A percentile compares a stretch with the other conserved stretches of the same genome.
phyloP scores from a whole-genome alignment of 2,888 invertebrate genomes.

The Platerodrilus igneus region DNA sequence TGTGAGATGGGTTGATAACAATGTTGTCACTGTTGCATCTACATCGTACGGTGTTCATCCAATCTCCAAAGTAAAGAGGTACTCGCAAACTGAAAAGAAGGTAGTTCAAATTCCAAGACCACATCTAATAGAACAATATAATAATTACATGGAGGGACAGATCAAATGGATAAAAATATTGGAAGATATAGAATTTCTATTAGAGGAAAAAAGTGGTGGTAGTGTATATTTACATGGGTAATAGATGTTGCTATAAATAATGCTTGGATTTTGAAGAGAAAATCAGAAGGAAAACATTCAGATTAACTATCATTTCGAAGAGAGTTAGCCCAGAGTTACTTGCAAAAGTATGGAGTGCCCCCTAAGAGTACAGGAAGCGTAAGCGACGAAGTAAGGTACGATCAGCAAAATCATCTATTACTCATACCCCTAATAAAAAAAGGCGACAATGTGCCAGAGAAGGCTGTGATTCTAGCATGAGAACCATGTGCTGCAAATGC shows the following conservation, averaged over 20 bases:
- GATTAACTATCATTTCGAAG: conserved; percentile 20
- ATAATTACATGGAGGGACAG: conserved; percentile 20
- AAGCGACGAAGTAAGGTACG: too few species aligned
- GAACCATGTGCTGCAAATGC: conserved; percentile 11
- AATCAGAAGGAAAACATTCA: conserved; percentile 6
- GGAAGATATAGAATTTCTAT: conserved; percentile 28
- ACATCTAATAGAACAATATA: conserved; percentile 18
- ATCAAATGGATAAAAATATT: conserved; percentile 29
- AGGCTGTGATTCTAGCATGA: neutral
- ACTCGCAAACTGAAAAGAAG: conserved; percentile 25
- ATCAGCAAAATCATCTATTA: conserved; percentile 11
- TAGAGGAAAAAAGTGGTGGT: conserved; percentile 33
- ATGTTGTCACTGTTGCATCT: conserved; percentile 22
- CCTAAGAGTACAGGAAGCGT: conserved; percentile 11
- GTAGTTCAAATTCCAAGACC: conserved; percentile 15
- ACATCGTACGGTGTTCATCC: conserved; percentile 13
- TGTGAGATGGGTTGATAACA: too few species aligned
- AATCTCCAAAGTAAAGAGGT: conserved; percentile 14
- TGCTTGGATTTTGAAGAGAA: conserved; percentile 23
- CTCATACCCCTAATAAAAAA: conserved; percentile 7
- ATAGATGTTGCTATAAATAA: conserved; percentile 25
- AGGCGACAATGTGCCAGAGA: conserved; percentile 10
- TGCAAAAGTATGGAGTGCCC: conserved; percentile 13
- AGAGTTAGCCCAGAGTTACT: conserved; percentile 22
- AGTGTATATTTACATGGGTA: conserved; percentile 26